Percentiles rank a stretch among this genome's conserved stretches.
These are phyloP conservation scores for Salmo trutta DNA, from an alignment of 2,797 vertebrate genomes.

Conservation along the genomic window DNA sequence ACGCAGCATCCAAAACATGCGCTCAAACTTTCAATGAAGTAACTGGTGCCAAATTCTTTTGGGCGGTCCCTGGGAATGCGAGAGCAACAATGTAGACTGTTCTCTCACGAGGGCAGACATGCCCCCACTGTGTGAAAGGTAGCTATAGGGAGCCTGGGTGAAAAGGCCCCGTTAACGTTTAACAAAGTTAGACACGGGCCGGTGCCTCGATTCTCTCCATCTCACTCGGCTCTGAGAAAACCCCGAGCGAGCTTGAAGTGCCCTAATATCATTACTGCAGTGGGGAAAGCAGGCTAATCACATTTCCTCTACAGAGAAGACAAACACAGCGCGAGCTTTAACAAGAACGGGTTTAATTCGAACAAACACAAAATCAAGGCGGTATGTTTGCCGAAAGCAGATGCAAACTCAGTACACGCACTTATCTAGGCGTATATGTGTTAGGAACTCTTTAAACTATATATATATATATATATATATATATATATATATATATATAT, in stretches of 20 bases:
- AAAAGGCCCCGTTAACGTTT: conserved; percentile 37
- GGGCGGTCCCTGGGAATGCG: background rate
- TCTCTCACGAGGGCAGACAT: conserved; percentile 19
- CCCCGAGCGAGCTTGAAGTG: conserved; percentile 20
- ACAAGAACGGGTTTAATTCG: conserved; percentile 29
- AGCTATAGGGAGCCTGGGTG: conserved; percentile 18
- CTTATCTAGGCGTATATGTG: conserved; percentile 1
- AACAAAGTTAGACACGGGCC: conserved; percentile 56
- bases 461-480: background rate
- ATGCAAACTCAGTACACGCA: conserved; percentile 18
- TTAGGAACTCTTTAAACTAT: background rate
- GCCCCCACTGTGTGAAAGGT: conserved; percentile 13
- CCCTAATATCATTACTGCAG: conserved; percentile 57
- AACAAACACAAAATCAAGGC: conserved; percentile 1
- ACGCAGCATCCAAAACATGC: background rate
- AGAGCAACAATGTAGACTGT: conserved; percentile 2
- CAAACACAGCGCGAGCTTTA: conserved; percentile 40
- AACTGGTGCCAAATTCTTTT: conserved; percentile 14
- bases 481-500: background rate
- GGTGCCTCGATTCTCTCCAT: conserved; percentile 28
- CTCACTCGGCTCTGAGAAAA: conserved; percentile 13
- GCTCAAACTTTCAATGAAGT: background rate
- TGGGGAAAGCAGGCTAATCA: conserved; percentile 47
- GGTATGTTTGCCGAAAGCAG: conserved; percentile 3
- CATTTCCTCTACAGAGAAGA: conserved; percentile 52